Conservation (phyloP, 2,888 invertebrate genomes). For the Glaucopsyche alexis region DNA sequence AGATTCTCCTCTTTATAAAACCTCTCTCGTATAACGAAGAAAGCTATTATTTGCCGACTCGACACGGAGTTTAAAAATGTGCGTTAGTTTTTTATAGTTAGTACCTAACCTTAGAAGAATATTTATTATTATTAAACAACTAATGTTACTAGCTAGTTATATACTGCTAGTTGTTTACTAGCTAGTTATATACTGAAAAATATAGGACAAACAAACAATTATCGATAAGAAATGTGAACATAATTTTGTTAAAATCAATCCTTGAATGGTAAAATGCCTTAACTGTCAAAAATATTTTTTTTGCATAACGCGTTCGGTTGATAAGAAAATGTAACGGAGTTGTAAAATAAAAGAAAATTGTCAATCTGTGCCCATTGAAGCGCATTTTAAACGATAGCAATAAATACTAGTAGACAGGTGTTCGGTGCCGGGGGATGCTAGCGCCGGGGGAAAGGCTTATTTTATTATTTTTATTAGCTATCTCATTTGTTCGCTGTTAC, state of each 20-base stretch:
- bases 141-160: too few relatives aligned
- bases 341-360: constrained; percentile 34
- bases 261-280: background rate
- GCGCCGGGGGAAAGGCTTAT: constrained; percentile 71
- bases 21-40: background rate
- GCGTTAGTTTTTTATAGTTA: background rate
- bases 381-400: constrained; percentile 54
- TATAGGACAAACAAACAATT: too few relatives aligned
- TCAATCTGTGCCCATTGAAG: constrained; percentile 53
- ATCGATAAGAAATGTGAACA: too few relatives aligned
- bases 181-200: too few relatives aligned
- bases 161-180: too few relatives aligned
- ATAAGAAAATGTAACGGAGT: constrained; percentile 1
- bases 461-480: constrained; percentile 73
- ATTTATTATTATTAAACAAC: background rate
- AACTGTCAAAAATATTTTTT: background rate
- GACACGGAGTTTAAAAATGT: background rate
- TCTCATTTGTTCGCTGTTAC: constrained; percentile 44
- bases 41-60: constrained; percentile 10
- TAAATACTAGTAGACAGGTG: constrained; percentile 71
- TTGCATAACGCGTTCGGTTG: background rate
- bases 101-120: background rate
- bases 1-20: constrained; percentile 14
- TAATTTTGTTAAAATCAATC: too few relatives aligned
- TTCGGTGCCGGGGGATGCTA: constrained; percentile 46